phyloP scores from a whole-genome alignment of 2,113 vertebrate genomes.

The Vimba vimba region DNA sequence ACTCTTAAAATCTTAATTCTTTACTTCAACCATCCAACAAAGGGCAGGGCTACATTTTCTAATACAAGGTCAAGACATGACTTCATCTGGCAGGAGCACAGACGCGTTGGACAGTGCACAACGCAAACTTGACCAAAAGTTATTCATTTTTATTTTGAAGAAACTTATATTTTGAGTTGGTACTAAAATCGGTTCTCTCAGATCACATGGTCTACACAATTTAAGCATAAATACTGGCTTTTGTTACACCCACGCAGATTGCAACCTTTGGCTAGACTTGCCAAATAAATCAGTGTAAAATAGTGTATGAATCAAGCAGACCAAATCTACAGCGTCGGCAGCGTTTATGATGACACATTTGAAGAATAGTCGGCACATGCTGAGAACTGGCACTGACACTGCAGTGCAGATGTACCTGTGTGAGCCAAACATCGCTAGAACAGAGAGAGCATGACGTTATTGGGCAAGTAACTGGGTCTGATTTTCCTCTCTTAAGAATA shows the following conservation, averaged over 20 bases:
- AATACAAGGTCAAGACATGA: constrained; percentile 58
- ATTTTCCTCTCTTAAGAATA: constrained; percentile 27
- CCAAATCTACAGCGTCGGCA: constrained; percentile 8
- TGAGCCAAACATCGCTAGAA: neutral
- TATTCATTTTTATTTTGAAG: neutral
- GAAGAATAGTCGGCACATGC: constrained; percentile 23
- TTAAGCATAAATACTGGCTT: neutral
- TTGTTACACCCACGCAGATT: neutral
- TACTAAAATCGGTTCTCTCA: constrained; percentile 5
- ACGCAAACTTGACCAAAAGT: neutral
- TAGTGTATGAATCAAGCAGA: neutral
- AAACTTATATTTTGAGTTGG: neutral
- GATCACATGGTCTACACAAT: neutral
- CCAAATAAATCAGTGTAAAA: constrained; percentile 24
- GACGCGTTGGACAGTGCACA: constrained; percentile 19
- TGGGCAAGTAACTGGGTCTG: neutral
- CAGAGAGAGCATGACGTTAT: constrained; percentile 7
- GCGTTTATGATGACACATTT: constrained; percentile 30
- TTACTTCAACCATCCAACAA: constrained; percentile 36
- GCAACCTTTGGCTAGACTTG: neutral
- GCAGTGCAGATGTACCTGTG: constrained; percentile 14
- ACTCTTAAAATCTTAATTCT: neutral
- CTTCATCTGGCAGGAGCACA: constrained; percentile 56
- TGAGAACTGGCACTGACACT: constrained; percentile 13
- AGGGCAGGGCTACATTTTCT: constrained; percentile 51